These are phyloP conservation scores for Eudemis profundana DNA, from an alignment of 2,888 invertebrate genomes.

Conservation along the genomic window DNA sequence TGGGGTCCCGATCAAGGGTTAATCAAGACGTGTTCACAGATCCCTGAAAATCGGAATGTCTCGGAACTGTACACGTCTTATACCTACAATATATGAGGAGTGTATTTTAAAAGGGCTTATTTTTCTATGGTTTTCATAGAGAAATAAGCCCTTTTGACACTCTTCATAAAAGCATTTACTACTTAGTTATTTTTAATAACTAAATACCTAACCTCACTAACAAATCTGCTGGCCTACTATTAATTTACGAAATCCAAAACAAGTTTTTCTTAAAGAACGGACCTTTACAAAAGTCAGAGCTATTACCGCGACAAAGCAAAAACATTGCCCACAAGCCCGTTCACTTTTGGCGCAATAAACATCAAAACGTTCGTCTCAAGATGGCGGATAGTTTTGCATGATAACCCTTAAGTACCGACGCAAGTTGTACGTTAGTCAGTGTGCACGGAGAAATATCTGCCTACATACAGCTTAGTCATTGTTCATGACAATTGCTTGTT, in stretches of 20 bases:
- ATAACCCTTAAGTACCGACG: conserved; percentile 43
- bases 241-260: conserved; percentile 2
- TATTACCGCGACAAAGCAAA: conserved; percentile 52
- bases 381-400: conserved; percentile 64
- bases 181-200: background rate
- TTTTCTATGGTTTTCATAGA: too few relatives aligned
- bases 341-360: conserved; percentile 73
- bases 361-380: conserved; percentile 72
- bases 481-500: conserved; percentile 71
- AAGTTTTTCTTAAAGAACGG: background rate
- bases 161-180: too few relatives aligned
- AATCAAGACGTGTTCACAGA: too few relatives aligned
- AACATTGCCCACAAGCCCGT: conserved; percentile 60
- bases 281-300: conserved; percentile 21
- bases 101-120: too few relatives aligned
- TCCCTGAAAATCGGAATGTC: too few relatives aligned
- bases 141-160: too few relatives aligned
- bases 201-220: too few relatives aligned
- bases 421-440: conserved; percentile 66
- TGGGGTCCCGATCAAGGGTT: too few relatives aligned
- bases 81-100: too few relatives aligned
- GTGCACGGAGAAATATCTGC: conserved; percentile 54
- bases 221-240: background rate
- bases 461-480: conserved; percentile 69
- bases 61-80: too few relatives aligned